phyloP scores from a whole-genome alignment of 2,888 invertebrate species.

The Buathra laborator region DNA sequence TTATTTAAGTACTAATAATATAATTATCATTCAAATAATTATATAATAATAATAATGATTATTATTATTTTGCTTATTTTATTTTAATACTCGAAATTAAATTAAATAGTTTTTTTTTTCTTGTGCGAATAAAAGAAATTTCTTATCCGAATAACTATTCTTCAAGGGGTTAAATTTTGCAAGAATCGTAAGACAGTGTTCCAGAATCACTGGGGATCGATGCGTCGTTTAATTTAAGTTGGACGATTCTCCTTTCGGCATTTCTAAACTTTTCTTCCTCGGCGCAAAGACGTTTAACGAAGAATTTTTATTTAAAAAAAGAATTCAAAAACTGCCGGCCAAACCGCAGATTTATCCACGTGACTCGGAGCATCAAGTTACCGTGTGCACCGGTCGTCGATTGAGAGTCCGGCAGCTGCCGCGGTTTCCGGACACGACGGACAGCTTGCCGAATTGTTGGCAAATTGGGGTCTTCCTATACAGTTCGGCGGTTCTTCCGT shows the following conservation, averaged over 20 bases:
- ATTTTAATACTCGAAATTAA: too few relatives aligned
- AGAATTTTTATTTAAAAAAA: neutral
- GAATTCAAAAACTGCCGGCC: slow-evolving; percentile 3
- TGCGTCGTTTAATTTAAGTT: neutral
- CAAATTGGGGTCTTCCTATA: slow-evolving; percentile 78
- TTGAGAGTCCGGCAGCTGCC: slow-evolving; percentile 77
- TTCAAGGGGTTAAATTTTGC: too few relatives aligned
- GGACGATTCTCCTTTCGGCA: neutral
- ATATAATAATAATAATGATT: too few relatives aligned
- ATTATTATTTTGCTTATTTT: too few relatives aligned
- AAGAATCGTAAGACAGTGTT: too few relatives aligned
- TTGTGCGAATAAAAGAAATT: too few relatives aligned
- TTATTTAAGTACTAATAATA: too few relatives aligned
- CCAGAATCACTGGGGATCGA: neutral
- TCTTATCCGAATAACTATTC: too few relatives aligned
- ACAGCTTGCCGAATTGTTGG: slow-evolving; percentile 79
- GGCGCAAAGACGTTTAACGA: neutral
- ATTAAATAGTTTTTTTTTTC: too few relatives aligned
- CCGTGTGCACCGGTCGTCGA: slow-evolving; percentile 34
- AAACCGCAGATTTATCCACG: slow-evolving; percentile 25
- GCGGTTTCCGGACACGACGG: slow-evolving; percentile 77
- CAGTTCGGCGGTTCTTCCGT: slow-evolving; percentile 50
- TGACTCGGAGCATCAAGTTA: slow-evolving; percentile 11
- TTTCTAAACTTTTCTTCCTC: neutral
- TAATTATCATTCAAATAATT: too few relatives aligned